Base-by-base conservation (phyloP, 30 jellyfish, hydroid and myxozoan genomes). In the Hydra vulgaris region DNA sequence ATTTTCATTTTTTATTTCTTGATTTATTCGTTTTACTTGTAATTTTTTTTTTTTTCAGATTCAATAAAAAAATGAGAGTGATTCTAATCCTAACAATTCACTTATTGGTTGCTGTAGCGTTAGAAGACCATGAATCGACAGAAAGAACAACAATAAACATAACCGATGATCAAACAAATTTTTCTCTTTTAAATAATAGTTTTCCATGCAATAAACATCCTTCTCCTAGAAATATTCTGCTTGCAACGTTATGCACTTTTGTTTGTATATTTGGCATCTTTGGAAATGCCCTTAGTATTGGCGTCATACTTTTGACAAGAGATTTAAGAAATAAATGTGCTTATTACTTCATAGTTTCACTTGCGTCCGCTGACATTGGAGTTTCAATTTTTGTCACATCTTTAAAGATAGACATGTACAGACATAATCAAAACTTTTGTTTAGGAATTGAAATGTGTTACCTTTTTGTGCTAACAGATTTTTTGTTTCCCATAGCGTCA, bases 311-410 rank as follows among this genome's bases (percentile, higher is more conserved):
- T 18, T 20, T 22, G 17, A 61, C 87, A 0, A 67, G 83, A 25
- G 71, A 70, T 12, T 69, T 80, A 12, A 66, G 72, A 15, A 24
- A 66, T 23, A 70, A 66, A 15, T 69, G 53, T 12, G 87, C 83
- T 20, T 80, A 80, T 24, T 19, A 66, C 21, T 80, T 80, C 21
- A 70, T 80, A 22, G 72, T 80, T 18, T 80, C 87, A 25, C 70
- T 80, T 12, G 87, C 87, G n/a, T 69, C 72, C 26, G 87, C 87
- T 15, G 83, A 80, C 27, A 25, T 80, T 16, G 83, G 87, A 1
- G 72, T 66, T 18, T 67, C 87, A 3, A 12, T 80, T 21, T 52
- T 80, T 8, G 21, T 20, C 0, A 61, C 87, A 0, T 20, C 84
- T 18, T 8, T 66, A 18, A 67, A 52, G 22, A 25, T 80, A n/a